phyloP scores from a whole-genome alignment of 2,888 invertebrate genomes.

The Rhaphigaster nebulosa region DNA sequence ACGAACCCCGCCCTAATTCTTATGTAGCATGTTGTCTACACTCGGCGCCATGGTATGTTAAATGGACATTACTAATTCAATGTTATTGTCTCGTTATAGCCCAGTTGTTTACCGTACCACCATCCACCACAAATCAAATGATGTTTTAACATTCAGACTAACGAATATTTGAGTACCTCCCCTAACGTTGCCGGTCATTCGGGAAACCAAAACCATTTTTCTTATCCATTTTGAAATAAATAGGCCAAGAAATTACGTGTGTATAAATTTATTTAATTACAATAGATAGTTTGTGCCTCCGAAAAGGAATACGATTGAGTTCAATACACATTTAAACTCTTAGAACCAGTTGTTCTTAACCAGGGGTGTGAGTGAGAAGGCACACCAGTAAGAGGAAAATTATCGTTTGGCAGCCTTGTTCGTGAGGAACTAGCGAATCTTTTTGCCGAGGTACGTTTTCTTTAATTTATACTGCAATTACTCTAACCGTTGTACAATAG shows the following conservation, averaged over 20 bases:
- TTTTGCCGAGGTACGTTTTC: no score
- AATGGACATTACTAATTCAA: constrained; percentile 13
- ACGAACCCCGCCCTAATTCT: neutral
- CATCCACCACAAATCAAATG: neutral
- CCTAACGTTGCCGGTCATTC: neutral
- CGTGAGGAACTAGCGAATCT: no score
- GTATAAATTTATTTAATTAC: no score
- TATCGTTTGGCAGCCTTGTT: no score
- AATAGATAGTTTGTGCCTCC: no score
- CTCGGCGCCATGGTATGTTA: neutral
- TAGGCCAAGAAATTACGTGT: neutral
- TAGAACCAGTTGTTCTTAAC: no score
- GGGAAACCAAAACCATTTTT: neutral
- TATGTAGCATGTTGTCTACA: neutral
- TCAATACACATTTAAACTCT: no score
- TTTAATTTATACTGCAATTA: no score
- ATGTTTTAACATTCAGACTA: neutral
- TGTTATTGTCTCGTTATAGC: constrained; percentile 24
- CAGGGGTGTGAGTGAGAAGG: no score
- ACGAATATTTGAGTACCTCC: constrained; percentile 5
- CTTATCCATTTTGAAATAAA: neutral
- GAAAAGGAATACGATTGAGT: no score
- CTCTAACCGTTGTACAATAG: no score
- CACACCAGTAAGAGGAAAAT: no score
- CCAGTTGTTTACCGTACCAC: constrained; percentile 5